A percentile compares a stretch with the other conserved stretches of the same genome.
These are phyloP conservation scores for Leptothorax acervorum DNA, from an alignment of 2,888 invertebrate genomes.

Conservation along the genomic window DNA sequence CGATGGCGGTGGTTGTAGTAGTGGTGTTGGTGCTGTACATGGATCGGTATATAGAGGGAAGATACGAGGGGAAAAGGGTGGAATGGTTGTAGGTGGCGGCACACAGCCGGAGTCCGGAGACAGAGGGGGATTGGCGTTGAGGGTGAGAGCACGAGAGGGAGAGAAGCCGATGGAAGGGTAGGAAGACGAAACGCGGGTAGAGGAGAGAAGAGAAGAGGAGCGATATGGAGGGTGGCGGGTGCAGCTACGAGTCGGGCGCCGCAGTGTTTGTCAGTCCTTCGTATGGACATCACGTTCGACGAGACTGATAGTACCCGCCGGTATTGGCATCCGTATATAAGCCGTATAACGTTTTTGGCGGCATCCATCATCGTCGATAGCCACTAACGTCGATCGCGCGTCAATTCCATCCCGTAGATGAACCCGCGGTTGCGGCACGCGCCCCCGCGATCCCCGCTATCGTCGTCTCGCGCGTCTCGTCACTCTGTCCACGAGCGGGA, in stretches of 20 bases:
- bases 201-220: conserved; percentile 57
- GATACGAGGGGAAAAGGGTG: conserved; percentile 63
- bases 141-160: conserved; percentile 53
- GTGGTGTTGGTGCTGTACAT: conserved; percentile 33
- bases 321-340: conserved; percentile 63
- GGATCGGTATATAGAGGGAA: conserved; percentile 61
- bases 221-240: conserved; percentile 69
- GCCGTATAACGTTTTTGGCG: conserved; percentile 63
- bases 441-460: conserved; percentile 39
- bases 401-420: conserved; percentile 66
- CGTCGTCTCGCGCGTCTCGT: conserved; percentile 24
- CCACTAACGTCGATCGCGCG: conserved; percentile 56
- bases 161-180: conserved; percentile 30
- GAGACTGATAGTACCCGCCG: conserved; percentile 71
- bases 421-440: conserved; percentile 56
- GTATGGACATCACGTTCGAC: conserved; percentile 77
- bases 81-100: conserved; percentile 73
- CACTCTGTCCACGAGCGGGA: conserved; percentile 13
- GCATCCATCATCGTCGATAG: conserved; percentile 50
- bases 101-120: conserved; percentile 70
- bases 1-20: conserved; percentile 56
- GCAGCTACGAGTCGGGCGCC: conserved; percentile 75
- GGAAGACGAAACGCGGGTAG: conserved; percentile 47
- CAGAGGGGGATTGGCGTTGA: conserved; percentile 59
- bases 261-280: conserved; percentile 83